These are phyloP conservation scores for Eulacestoma nigropectus DNA, from an alignment of 2,113 vertebrate genomes.

Conservation along the genomic window DNA sequence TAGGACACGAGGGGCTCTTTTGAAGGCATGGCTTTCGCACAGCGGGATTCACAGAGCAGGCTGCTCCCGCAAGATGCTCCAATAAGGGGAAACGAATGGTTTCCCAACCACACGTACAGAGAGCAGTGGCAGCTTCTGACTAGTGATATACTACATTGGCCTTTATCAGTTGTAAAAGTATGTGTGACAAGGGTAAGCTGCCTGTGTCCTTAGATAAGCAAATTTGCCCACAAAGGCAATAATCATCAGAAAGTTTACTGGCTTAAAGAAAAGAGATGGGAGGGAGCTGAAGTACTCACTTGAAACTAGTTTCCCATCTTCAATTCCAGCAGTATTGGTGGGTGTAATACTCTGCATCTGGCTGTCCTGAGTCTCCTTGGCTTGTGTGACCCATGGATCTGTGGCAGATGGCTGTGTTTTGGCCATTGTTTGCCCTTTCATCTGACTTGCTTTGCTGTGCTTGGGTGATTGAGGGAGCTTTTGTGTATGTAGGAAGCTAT, in stretches of 20 bases:
- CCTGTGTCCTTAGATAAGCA: not conserved
- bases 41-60: not conserved
- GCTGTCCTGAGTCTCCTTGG: not conserved
- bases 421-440: not conserved
- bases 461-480: not conserved
- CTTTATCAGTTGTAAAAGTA: not conserved
- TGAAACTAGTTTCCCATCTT: not conserved
- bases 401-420: rapidly evolving
- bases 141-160: not conserved
- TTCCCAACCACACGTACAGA: rapidly evolving
- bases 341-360: not conserved
- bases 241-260: not conserved
- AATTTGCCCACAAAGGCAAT: rapidly evolving
- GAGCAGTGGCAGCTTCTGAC: not conserved
- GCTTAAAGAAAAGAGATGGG: not conserved
- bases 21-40: rapidly evolving
- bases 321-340: not conserved
- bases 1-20: not conserved
- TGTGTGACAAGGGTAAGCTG: not conserved
- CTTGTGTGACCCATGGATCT: rapidly evolving
- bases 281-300: not conserved
- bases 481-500: not conserved
- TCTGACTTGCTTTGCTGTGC: not conserved
- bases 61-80: not conserved
- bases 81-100: not conserved